Conservation (phyloP, 2,888 invertebrate genomes). For the Gisinianus flammeolus region DNA sequence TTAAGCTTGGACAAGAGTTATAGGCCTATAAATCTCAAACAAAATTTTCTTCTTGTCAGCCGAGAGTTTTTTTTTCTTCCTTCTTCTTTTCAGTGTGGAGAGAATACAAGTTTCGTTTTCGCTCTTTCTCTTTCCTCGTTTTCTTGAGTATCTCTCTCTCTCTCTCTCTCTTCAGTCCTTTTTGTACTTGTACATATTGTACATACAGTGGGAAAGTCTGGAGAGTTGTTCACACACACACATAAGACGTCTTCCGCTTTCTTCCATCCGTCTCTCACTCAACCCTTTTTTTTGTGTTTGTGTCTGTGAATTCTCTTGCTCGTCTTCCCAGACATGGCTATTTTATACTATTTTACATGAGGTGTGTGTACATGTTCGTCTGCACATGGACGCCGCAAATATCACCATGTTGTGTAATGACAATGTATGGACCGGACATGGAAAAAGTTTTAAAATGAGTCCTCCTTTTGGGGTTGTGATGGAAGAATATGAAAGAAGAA, state of each 20-base stretch:
- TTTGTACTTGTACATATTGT: neutral
- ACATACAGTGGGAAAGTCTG: neutral
- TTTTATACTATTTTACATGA: too few species aligned
- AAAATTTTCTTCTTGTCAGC: slow-evolving; percentile 50
- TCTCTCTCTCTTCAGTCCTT: neutral
- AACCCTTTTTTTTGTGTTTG: neutral
- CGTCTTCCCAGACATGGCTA: slow-evolving; percentile 8
- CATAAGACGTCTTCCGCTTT: slow-evolving; percentile 23
- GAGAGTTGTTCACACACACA: neutral
- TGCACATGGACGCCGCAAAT: too few species aligned
- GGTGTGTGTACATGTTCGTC: slow-evolving; percentile 6
- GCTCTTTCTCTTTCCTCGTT: slow-evolving; percentile 1
- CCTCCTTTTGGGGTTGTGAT: neutral
- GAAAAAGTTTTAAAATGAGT: slow-evolving; percentile 27
- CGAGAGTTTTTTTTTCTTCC: slow-evolving; percentile 34
- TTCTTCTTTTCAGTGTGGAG: neutral
- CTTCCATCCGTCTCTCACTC: slow-evolving; percentile 25
- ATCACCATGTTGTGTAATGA: too few species aligned
- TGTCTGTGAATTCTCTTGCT: neutral
- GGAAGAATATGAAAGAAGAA: neutral
- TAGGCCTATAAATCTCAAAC: slow-evolving; percentile 48
- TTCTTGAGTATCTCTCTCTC: neutral
- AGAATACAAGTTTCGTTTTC: slow-evolving; percentile 8
- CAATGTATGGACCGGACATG: slow-evolving; percentile 32
- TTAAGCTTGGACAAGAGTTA: slow-evolving; percentile 45